phyloP scores from a whole-genome alignment of 2,888 invertebrate species.

The Syrphus vitripennis region DNA sequence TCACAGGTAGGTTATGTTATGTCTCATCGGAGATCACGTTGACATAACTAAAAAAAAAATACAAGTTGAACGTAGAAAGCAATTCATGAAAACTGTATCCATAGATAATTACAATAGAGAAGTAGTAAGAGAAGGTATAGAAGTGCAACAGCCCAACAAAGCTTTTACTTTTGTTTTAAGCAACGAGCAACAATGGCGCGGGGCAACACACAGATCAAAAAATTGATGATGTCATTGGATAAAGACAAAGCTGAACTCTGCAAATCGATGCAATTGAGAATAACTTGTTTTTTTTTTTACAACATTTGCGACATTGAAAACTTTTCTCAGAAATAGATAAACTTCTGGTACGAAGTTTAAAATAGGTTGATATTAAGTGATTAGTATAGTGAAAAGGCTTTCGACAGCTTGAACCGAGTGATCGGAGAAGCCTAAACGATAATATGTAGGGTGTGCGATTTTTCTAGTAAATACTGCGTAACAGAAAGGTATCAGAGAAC shows the following conservation, averaged over 20 bases:
- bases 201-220: background rate
- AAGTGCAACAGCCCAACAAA: constrained; percentile 32
- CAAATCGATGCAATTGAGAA: too few relatives aligned
- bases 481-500: too few relatives aligned
- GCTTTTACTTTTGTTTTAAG: background rate
- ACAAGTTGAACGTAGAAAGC: constrained; percentile 31
- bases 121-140: background rate
- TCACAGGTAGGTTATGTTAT: constrained; percentile 16
- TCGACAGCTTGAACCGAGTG: too few relatives aligned
- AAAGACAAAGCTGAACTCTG: background rate
- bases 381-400: too few relatives aligned
- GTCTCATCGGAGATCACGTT: constrained; percentile 28
- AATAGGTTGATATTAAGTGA: too few relatives aligned
- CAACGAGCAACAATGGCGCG: constrained; percentile 7
- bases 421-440: too few relatives aligned
- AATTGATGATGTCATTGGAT: constrained; percentile 45
- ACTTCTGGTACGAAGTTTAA: too few relatives aligned
- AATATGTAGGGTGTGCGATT: too few relatives aligned
- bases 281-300: too few relatives aligned
- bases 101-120: background rate
- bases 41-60: constrained; percentile 59
- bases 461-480: too few relatives aligned
- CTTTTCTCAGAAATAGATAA: too few relatives aligned
- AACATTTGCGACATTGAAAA: too few relatives aligned
- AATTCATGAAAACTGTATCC: background rate